A percentile compares a stretch with the other conserved stretches of the same genome.
Conservation (phyloP, 37 sponge, comb jelly and placozoan species). For the Geodia barretti region DNA sequence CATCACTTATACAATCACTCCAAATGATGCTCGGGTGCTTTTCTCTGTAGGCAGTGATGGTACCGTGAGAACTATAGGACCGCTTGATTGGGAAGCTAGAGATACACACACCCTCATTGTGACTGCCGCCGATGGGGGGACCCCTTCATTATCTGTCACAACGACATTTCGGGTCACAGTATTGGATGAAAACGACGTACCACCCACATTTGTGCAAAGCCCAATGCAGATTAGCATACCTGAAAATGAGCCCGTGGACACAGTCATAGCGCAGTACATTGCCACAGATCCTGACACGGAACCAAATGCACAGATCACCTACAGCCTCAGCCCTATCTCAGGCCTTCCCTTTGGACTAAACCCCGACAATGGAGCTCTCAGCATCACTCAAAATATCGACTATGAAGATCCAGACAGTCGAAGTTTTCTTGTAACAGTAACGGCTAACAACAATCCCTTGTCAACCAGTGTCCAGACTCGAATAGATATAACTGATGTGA, state of each 20-base stretch:
- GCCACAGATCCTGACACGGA: constrained; percentile 72
- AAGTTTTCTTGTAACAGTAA: constrained; percentile 23
- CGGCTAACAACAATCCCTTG: constrained; percentile 41
- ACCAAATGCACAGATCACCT: constrained; percentile 56
- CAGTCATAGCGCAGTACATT: constrained; percentile 10
- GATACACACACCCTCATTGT: constrained; percentile 35
- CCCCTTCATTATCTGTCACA: neutral
- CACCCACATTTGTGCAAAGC: constrained; percentile 38
- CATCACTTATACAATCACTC: constrained; percentile 23
- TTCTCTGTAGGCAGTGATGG: constrained; percentile 37
- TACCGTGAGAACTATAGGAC: constrained; percentile 1
- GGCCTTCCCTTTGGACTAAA: constrained; percentile 8
- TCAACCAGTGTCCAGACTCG: neutral
- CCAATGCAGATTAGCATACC: constrained; percentile 11
- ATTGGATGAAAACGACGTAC: constrained; percentile 68
- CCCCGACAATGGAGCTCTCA: constrained; percentile 8
- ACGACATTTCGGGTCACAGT: constrained; percentile 38
- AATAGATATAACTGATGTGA: constrained; percentile 43
- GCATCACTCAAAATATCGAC: constrained; percentile 43
- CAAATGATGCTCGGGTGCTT: neutral
- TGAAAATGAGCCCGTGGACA: constrained; percentile 15
- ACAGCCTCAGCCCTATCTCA: constrained; percentile 9
- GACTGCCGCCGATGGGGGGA: constrained; percentile 31
- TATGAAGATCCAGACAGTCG: constrained; percentile 20
- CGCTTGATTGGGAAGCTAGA: constrained; percentile 21